Base-by-base conservation (phyloP, 1,140 invertebrate genomes). In the Andrena cerasifolii region DNA sequence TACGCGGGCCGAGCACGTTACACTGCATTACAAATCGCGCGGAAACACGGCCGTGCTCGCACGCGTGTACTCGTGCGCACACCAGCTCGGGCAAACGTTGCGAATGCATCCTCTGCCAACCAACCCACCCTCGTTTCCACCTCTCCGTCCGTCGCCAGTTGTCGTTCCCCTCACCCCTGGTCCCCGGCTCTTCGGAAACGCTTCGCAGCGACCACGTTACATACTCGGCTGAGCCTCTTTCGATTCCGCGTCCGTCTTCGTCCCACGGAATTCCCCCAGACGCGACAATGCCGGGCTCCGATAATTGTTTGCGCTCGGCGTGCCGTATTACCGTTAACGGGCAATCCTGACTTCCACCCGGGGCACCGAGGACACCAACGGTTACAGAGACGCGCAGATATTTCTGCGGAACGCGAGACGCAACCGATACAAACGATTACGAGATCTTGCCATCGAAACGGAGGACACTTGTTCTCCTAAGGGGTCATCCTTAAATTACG, bases 21-120 rank as follows among this genome's bases (percentile, higher is more conserved):
- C 77, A 66, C 85, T 73, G 79, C 85, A 80, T 84, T 89, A 86
- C 86, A 89, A 88, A 83, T 88, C 86, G 82, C 78, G 79, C 86
- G 80, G 80, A 87, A 84, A 84, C 82, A 77, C 82, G 81, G 63
- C 43, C 63, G 47, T 49, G 62, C 47, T 70, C 24, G 56, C 54
- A 40, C 76, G 67, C 63, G 62, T 67, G 67, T 49, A 24, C 40
- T 53, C 80, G 65, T 70, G 68, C 56, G n/a, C 33, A 33, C 40
- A n/a, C 2, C n/a, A 6, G 14, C 56, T 3, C 28, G 18, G 33
- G 47, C 36, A 47, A 43, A 40, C 33, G 56, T 33, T 67, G 81
- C 81, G 16, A 74, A 51, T 63, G 71, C 62, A 56, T 54, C 40
- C 70, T 58, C 24, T 26, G 36, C 70, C 28, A 53, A 47, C 70